Evolutionary conservation across 2,113 vertebrate species (phyloP).

Genomic region (Microcebus ravelobensis): DNA sequence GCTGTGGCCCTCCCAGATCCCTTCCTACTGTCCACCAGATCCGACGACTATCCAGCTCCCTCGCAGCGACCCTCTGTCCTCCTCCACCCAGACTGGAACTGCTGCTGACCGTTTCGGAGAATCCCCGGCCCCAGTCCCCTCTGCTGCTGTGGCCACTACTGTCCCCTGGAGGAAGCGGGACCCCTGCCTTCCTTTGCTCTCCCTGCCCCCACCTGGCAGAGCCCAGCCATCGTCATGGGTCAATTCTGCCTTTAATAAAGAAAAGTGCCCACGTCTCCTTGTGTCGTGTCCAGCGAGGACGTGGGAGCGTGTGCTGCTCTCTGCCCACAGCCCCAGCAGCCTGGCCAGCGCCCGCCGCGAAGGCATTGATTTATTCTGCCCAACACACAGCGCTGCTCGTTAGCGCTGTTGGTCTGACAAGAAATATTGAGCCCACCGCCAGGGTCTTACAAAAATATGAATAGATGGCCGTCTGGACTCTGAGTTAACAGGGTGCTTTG

Average conservation of each 20-base stretch:
- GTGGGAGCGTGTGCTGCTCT: background rate
- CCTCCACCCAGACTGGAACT: background rate
- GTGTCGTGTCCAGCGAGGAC: background rate
- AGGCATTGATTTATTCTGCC: background rate
- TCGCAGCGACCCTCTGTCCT: accelerated
- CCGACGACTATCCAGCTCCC: background rate
- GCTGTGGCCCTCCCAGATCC: background rate
- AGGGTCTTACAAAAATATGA: background rate
- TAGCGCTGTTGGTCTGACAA: background rate
- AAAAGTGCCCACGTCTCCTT: background rate
- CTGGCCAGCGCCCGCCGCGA: accelerated
- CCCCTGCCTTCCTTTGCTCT: background rate
- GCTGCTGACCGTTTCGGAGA: background rate
- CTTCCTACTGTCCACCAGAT: background rate
- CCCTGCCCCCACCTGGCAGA: accelerated
- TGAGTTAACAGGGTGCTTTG: background rate
- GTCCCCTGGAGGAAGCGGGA: background rate
- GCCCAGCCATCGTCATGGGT: background rate
- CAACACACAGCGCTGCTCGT: background rate
- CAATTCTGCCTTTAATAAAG: background rate
- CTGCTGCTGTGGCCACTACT: background rate
- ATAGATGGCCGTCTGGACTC: background rate
- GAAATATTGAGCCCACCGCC: background rate
- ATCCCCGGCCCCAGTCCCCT: background rate
- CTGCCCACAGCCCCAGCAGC: background rate